Percentiles rank a stretch among this genome's conserved stretches.
These are phyloP conservation scores for Calcarius lapponicus DNA, from an alignment of 2,797 vertebrate genomes.

Conservation along the genomic window DNA sequence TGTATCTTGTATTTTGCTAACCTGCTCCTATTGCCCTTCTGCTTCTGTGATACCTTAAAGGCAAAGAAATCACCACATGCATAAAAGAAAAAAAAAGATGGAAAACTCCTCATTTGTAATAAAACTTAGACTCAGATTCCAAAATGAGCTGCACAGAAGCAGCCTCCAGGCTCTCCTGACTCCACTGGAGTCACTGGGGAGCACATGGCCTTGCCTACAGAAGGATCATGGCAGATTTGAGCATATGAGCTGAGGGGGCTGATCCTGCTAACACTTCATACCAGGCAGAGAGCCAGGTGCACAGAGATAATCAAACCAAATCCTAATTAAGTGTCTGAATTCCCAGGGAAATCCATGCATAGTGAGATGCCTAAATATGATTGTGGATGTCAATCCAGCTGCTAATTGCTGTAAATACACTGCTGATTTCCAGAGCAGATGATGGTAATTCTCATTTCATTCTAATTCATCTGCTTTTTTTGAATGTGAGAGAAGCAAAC, in stretches of 20 bases:
- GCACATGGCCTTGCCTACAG: background rate
- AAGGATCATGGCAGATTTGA: slow-evolving; percentile 44
- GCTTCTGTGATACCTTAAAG: background rate
- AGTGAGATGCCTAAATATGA: slow-evolving; percentile 8
- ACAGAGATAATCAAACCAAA: slow-evolving; percentile 32
- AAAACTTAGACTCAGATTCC: background rate
- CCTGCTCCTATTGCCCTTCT: background rate
- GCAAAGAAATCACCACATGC: background rate
- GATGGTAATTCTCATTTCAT: background rate
- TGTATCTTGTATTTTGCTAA: background rate
- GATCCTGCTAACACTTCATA: slow-evolving; percentile 52
- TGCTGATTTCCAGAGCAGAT: background rate
- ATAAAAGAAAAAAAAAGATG: background rate
- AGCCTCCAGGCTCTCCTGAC: background rate
- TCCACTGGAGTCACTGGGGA: slow-evolving; percentile 9
- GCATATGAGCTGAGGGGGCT: slow-evolving; percentile 29
- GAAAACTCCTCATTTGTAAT: background rate
- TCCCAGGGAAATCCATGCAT: slow-evolving; percentile 22
- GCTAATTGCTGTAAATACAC: background rate
- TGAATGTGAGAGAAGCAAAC: background rate
- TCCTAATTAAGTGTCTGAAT: slow-evolving; percentile 52
- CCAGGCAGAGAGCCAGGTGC: slow-evolving; percentile 40
- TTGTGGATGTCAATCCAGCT: background rate
- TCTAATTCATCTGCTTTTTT: background rate
- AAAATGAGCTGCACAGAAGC: slow-evolving; percentile 7